These are phyloP conservation scores for Platalea minor DNA, from an alignment of 2,797 vertebrate species.

Conservation along the genomic window DNA sequence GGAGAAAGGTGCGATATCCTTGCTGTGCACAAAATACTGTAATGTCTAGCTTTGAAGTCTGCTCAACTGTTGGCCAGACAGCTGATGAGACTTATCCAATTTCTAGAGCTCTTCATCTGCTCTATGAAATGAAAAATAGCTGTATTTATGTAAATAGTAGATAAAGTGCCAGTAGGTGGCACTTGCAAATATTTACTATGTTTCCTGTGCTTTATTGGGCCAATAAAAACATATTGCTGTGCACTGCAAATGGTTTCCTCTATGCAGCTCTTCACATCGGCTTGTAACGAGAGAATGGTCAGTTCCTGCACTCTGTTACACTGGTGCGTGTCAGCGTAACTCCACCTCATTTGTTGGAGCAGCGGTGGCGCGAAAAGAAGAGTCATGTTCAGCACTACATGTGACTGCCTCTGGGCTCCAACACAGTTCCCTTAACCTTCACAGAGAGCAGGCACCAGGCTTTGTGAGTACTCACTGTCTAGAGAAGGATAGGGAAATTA, in stretches of 20 bases:
- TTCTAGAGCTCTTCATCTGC: slow-evolving; percentile 35
- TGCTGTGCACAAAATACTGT: neutral
- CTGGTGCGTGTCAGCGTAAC: neutral
- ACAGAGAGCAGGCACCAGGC: neutral
- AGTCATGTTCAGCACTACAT: accelerated
- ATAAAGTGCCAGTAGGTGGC: neutral
- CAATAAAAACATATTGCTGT: neutral
- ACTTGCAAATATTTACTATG: slow-evolving; percentile 20
- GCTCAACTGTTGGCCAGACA: neutral
- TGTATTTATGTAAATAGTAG: slow-evolving; percentile 20
- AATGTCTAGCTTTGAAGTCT: neutral
- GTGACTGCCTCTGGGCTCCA: neutral
- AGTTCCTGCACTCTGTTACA: neutral
- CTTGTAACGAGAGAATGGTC: neutral
- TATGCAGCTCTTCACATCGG: neutral
- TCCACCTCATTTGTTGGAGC: neutral
- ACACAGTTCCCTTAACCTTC: neutral
- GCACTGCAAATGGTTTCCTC: neutral
- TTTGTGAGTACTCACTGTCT: neutral
- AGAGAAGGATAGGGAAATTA: slow-evolving; percentile 10
- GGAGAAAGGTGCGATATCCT: neutral
- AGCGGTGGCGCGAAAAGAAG: neutral
- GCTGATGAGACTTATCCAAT: neutral
- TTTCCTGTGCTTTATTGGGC: neutral
- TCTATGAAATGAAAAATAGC: slow-evolving; percentile 22